phyloP scores from a whole-genome alignment of 2,113 vertebrate genomes.

The Nycticorax nycticorax region DNA sequence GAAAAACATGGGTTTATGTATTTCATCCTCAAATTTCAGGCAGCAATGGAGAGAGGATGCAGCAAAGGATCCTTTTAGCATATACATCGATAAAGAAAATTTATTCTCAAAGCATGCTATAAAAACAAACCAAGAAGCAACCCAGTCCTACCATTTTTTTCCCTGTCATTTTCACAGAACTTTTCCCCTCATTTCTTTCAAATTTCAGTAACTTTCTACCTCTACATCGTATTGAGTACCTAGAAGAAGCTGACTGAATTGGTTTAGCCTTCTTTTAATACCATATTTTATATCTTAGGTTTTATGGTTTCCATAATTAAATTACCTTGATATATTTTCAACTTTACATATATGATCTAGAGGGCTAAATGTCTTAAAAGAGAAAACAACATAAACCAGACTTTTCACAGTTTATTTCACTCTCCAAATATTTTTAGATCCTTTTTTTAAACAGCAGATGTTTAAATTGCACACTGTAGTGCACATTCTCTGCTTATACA shows the following conservation, averaged over 20 bases:
- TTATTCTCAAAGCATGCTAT: neutral
- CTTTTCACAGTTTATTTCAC: neutral
- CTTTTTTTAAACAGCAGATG: neutral
- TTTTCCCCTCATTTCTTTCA: rapidly evolving
- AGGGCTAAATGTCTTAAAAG: neutral
- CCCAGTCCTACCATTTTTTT: neutral
- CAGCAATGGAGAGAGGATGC: neutral
- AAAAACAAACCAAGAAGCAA: neutral
- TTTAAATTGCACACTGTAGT: neutral
- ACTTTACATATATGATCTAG: neutral
- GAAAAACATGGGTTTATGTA: neutral
- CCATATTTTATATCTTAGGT: neutral
- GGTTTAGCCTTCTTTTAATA: neutral
- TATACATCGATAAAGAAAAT: neutral
- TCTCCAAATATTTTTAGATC: neutral
- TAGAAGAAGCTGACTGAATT: neutral
- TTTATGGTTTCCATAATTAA: neutral
- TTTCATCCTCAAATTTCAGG: neutral
- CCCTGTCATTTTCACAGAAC: neutral
- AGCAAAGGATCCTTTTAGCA: neutral
- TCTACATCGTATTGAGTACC: neutral
- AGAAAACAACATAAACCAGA: neutral
- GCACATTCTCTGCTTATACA: neutral
- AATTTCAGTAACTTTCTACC: neutral
- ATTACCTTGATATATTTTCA: neutral